Evolutionary conservation across 2,797 vertebrate species (phyloP).

Genomic region (Alcedo atthis): DNA sequence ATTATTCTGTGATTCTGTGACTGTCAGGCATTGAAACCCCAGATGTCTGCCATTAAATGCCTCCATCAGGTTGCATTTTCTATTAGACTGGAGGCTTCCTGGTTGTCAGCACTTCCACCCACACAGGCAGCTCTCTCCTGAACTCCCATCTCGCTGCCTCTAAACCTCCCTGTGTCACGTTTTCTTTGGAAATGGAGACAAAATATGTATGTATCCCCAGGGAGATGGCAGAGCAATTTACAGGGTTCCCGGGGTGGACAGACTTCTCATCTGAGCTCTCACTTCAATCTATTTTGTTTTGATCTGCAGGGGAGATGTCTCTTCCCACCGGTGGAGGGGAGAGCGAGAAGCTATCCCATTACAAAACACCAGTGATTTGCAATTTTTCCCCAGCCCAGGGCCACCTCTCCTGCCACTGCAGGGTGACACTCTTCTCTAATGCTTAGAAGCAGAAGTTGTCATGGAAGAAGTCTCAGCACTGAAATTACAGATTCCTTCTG

Average conservation of each 20-base stretch:
- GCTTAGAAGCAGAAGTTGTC: not conserved
- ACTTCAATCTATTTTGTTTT: not conserved
- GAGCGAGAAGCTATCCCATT: not conserved
- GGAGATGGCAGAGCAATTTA: not conserved
- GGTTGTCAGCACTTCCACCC: not conserved
- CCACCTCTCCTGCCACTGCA: not conserved
- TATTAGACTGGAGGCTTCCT: slow-evolving; percentile 12
- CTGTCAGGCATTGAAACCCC: not conserved
- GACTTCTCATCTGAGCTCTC: not conserved
- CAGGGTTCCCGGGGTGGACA: not conserved
- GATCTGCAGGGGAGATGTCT: not conserved
- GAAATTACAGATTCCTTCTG: not conserved
- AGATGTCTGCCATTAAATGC: not conserved
- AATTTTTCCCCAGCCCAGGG: not conserved
- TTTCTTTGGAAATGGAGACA: not conserved
- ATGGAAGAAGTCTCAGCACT: not conserved
- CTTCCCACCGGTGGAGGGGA: not conserved
- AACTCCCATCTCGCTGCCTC: not conserved
- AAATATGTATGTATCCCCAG: not conserved
- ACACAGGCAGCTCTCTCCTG: not conserved
- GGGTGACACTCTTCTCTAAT: not conserved
- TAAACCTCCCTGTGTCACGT: rapidly evolving
- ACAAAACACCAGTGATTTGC: slow-evolving; percentile 16
- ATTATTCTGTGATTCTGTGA: not conserved
- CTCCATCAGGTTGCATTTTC: slow-evolving; percentile 29